These are phyloP conservation scores for Lacerta viridis DNA, from an alignment of 2,797 vertebrate species.

Conservation along the genomic window DNA sequence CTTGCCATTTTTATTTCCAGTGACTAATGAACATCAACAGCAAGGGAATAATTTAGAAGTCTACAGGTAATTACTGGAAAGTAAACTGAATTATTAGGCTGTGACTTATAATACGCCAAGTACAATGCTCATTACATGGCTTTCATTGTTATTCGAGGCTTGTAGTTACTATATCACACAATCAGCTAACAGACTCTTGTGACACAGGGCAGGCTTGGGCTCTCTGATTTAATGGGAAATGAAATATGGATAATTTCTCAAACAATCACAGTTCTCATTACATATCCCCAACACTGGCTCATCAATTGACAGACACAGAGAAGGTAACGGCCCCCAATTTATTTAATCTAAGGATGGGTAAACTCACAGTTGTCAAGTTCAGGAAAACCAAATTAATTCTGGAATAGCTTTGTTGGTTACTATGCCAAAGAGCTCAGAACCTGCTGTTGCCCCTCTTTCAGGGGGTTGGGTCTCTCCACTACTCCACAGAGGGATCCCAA, in stretches of 20 bases:
- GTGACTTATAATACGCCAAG: slow-evolving; percentile 47
- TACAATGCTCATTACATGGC: slow-evolving; percentile 25
- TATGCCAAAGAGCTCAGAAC: neutral
- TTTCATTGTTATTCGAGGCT: slow-evolving; percentile 58
- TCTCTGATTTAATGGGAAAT: neutral
- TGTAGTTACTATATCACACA: slow-evolving; percentile 56
- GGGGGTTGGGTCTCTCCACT: neutral
- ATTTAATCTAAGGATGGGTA: neutral
- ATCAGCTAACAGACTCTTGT: slow-evolving; percentile 54
- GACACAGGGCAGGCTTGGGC: slow-evolving; percentile 1
- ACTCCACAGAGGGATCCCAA: no score
- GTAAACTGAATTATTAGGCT: slow-evolving; percentile 62
- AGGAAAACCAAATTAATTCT: neutral
- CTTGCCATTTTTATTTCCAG: slow-evolving; percentile 66
- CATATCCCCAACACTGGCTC: neutral
- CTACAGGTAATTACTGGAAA: slow-evolving; percentile 68
- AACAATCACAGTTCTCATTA: slow-evolving; percentile 7
- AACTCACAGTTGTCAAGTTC: no score
- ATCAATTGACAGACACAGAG: neutral
- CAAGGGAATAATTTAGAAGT: slow-evolving; percentile 61
- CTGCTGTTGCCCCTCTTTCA: neutral
- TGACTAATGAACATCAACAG: slow-evolving; percentile 65
- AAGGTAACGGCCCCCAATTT: neutral
- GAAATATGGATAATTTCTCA: neutral
- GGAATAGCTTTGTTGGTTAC: no score